Conservation (phyloP, 92 coral and sea anemone genomes). For the Epizoanthus stellaris region DNA sequence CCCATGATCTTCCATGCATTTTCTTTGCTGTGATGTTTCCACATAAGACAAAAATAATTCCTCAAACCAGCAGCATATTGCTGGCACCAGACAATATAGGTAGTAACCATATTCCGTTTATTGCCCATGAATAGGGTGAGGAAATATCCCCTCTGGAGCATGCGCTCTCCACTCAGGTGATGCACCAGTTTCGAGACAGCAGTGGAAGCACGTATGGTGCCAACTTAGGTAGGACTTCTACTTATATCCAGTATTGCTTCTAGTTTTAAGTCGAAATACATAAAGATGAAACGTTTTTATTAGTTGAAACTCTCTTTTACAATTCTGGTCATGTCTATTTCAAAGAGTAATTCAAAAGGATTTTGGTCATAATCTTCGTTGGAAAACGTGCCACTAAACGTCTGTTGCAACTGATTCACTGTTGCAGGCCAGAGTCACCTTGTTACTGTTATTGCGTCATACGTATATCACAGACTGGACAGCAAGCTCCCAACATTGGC, state of each 20-base stretch:
- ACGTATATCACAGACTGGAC: conserved; percentile 84
- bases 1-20: no score
- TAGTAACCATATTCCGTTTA: background rate
- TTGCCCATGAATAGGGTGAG: conserved; percentile 62
- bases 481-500: conserved; percentile 91
- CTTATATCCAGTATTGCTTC: background rate
- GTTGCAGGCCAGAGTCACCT: conserved; percentile 85
- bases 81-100: no score
- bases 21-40: no score
- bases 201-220: conserved; percentile 35
- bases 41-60: no score
- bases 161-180: conserved; percentile 88
- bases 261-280: no score
- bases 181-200: conserved; percentile 79
- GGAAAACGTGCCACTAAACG: background rate
- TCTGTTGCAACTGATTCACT: conserved; percentile 26
- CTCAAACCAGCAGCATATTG: no score
- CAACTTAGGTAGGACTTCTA: conserved; percentile 37
- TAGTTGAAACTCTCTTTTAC: no score
- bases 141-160: conserved; percentile 93
- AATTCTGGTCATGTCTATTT: no score
- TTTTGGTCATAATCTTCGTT: no score
- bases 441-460: conserved; percentile 86
- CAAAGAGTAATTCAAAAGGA: no score
- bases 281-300: background rate